Evolutionary conservation across 2,113 vertebrate genomes (phyloP).

Genomic region (Platichthys stellatus): DNA sequence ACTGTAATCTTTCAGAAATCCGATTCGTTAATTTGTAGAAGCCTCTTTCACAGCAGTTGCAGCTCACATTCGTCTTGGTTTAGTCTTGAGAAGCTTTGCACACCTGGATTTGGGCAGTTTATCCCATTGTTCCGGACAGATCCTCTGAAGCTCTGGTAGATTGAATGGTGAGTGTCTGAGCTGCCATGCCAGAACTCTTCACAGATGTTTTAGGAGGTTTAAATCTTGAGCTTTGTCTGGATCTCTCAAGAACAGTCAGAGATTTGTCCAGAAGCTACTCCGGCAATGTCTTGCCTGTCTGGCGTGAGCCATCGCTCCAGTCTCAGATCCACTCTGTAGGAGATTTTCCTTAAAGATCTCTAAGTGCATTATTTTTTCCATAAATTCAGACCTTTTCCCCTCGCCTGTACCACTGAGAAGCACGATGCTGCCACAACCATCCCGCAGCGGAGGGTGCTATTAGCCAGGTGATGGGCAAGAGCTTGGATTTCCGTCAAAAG

Average conservation of each 20-base stretch:
- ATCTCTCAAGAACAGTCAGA: background rate
- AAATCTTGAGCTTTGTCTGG: background rate
- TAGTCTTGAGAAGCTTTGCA: background rate
- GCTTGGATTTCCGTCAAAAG: too few relatives aligned
- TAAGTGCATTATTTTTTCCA: background rate
- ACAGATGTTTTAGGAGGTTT: background rate
- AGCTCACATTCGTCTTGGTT: background rate
- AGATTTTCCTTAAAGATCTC: background rate
- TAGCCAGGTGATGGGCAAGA: background rate
- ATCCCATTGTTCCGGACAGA: background rate
- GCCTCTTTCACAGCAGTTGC: background rate
- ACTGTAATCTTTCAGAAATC: background rate
- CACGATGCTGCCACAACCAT: background rate
- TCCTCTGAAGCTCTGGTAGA: background rate
- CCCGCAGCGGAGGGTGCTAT: background rate
- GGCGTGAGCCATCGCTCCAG: background rate
- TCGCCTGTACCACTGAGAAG: background rate
- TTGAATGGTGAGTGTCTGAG: background rate
- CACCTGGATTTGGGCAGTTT: background rate
- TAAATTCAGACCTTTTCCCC: background rate
- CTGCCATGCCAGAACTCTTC: background rate
- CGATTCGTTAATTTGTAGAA: background rate
- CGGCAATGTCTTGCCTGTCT: background rate
- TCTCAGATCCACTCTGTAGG: background rate
- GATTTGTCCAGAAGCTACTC: background rate